Evolutionary conservation across 2,888 invertebrate genomes (phyloP).

Genomic region (Agrenia bidenticulata): DNA sequence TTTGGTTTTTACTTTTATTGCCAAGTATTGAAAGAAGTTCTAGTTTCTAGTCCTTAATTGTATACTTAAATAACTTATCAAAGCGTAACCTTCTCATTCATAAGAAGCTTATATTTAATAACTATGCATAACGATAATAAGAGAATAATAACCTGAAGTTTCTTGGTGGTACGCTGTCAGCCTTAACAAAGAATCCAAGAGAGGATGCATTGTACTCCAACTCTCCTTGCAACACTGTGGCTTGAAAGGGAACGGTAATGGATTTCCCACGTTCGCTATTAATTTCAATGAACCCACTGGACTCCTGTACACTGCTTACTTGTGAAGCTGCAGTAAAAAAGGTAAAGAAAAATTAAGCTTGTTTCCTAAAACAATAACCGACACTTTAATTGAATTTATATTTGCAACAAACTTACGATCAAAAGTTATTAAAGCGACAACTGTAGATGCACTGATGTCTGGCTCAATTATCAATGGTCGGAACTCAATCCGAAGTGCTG

Average conservation of each 20-base stretch:
- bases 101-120: too few relatives aligned
- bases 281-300: slow-evolving; percentile 51
- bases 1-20: neutral
- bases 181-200: slow-evolving; percentile 51
- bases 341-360: neutral
- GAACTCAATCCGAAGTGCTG: slow-evolving; percentile 67
- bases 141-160: slow-evolving; percentile 52
- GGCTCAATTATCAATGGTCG: slow-evolving; percentile 67
- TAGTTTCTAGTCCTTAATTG: too few relatives aligned
- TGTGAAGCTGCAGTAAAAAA: slow-evolving; percentile 36
- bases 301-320: slow-evolving; percentile 38
- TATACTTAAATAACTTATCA: too few relatives aligned
- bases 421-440: slow-evolving; percentile 69
- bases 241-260: slow-evolving; percentile 65
- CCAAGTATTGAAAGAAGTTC: too few relatives aligned
- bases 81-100: too few relatives aligned
- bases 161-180: slow-evolving; percentile 46
- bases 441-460: slow-evolving; percentile 64
- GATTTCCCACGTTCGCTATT: slow-evolving; percentile 50
- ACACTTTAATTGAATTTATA: too few relatives aligned
- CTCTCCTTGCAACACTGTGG: slow-evolving; percentile 64
- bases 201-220: slow-evolving; percentile 61
- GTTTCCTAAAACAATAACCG: neutral
- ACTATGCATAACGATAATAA: neutral
- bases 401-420: slow-evolving; percentile 67